Conservation (phyloP, 2,113 vertebrate genomes). For the Myotis yumanensis region DNA sequence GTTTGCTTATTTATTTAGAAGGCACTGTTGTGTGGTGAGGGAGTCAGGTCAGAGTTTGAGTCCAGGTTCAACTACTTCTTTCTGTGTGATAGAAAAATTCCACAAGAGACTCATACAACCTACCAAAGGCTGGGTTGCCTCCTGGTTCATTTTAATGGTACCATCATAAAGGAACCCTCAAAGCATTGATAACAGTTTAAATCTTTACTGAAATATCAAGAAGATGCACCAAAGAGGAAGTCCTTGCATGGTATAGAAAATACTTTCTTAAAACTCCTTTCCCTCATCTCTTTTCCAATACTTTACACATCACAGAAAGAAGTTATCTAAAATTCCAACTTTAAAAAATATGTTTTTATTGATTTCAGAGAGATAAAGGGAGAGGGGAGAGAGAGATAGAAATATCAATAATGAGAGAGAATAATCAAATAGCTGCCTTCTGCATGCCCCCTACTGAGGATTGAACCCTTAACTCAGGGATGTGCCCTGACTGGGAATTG, state of each 20-base stretch:
- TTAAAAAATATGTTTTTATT: no score
- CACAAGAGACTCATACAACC: not conserved
- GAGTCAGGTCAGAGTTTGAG: not conserved
- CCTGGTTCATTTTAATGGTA: not conserved
- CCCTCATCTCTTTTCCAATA: not conserved
- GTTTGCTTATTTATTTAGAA: not conserved
- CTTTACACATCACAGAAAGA: not conserved
- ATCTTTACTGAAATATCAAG: not conserved
- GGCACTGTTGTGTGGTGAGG: not conserved
- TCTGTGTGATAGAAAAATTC: constrained; percentile 15
- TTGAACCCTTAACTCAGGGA: no score
- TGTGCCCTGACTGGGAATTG: no score
- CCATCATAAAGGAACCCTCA: not conserved
- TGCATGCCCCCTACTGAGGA: no score
- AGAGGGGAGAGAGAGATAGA: no score
- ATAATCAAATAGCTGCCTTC: no score
- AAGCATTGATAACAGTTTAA: not conserved
- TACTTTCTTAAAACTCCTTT: constrained; percentile 30
- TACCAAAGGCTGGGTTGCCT: not conserved
- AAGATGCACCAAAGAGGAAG: not conserved
- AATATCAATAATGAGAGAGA: no score
- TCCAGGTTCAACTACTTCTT: not conserved
- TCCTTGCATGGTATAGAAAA: not conserved
- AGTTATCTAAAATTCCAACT: not conserved
- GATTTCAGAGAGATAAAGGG: no score